Base-by-base conservation (phyloP, 2,797 vertebrate species). In the Eulemur coronatus region DNA sequence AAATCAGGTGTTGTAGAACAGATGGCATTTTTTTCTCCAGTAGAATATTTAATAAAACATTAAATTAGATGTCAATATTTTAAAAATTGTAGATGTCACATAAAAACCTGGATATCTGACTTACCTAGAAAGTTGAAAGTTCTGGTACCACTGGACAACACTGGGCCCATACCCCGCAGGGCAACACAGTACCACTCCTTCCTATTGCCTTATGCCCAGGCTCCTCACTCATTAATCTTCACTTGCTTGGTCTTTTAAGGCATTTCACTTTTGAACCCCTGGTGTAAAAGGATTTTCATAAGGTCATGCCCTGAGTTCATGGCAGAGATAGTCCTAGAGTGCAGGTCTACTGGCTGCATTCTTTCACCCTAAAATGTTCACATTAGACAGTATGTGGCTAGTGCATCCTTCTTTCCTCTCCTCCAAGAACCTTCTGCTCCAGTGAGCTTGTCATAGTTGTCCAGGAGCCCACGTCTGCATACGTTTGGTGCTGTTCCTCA, bases 11-110 rank as follows among this genome's bases (percentile, higher is more conserved):
- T 59, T 90, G 15, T 61, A 91, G 26, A 87, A 8, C 52, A 55
- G 20, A 69, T 11, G n/a, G 61, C 5, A 50, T 72, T 63, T 84
- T 78, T 89, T 91, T 33, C 22, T 26, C 28, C 5, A 85, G 33
- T 38, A 61, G 82, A 79, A 69, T 84, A 75, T 46, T 84, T 89
- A 92, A 79, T 59, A 90, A 96, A 87, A 91, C 35, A 61, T 75
- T 80, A 70, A 91, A 75, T 91, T 69, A 72, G 22, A 35, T 55
- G 57, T 65, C 57, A 80, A 75, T 18, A 86, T 28, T 94, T 91
- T 76, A 35, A 63, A 84, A 78, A 57, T 59, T 35, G 8, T 7
- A 84, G 33, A 70, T 75, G 85, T 86, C 24, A 55, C 67, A 91
- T 43, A 20, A 78, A 90, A 63, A 73, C 35, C 4, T 63, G 4